Conservation (phyloP, 2,113 vertebrate species). For the Lontra canadensis region DNA sequence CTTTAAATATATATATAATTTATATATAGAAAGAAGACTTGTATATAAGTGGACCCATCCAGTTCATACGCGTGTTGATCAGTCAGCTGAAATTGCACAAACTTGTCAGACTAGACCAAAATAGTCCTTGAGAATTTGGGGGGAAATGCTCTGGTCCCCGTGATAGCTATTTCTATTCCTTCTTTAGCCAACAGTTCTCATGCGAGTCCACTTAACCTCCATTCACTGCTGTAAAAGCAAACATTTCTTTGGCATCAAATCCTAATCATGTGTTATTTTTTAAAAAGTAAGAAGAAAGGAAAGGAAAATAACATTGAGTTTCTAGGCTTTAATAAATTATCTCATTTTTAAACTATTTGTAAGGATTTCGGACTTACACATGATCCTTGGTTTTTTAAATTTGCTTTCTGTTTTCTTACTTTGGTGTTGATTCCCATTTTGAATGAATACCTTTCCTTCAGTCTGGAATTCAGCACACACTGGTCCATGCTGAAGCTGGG, state of each 20-base stretch:
- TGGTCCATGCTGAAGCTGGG: not conserved
- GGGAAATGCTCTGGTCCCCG: not conserved
- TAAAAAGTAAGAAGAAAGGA: not conserved
- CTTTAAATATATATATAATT: not conserved
- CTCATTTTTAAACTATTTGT: conserved; percentile 34
- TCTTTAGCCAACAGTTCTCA: not conserved
- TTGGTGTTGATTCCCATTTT: not conserved
- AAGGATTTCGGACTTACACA: not conserved
- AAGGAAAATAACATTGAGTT: not conserved
- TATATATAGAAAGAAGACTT: not conserved
- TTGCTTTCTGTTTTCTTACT: not conserved
- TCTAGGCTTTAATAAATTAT: not conserved
- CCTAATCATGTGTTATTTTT: not conserved
- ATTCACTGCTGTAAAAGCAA: not conserved
- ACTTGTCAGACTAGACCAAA: conserved; percentile 39
- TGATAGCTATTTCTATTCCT: not conserved
- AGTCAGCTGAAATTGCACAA: not conserved
- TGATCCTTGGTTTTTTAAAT: not conserved
- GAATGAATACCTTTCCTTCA: not conserved
- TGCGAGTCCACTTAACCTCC: not conserved
- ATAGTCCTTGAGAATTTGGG: not conserved
- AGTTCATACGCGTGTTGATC: not conserved
- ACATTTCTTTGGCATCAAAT: not conserved
- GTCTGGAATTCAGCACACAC: not conserved
- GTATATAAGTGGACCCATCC: not conserved